Conservation (phyloP, 1,140 invertebrate genomes). For the Bombus balteatus region DNA sequence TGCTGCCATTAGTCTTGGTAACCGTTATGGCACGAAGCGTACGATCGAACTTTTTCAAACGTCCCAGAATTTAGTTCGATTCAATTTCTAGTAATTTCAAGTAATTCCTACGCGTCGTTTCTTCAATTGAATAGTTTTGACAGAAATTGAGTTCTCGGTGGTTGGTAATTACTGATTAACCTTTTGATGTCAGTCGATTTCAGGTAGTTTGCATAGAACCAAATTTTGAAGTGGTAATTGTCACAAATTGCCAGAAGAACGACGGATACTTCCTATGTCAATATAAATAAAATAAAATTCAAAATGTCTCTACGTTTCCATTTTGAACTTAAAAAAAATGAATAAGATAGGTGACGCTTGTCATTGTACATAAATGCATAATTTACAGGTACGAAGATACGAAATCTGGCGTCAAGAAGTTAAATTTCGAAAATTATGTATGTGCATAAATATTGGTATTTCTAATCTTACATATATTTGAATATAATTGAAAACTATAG, state of each 20-base stretch:
- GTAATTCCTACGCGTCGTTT: neutral
- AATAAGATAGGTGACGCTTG: neutral
- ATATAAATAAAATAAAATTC: neutral
- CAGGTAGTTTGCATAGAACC: neutral
- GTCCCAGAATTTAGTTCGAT: neutral
- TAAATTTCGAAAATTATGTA: too few species aligned
- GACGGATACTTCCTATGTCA: neutral
- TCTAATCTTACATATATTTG: too few species aligned
- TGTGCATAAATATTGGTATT: too few species aligned
- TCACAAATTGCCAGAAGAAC: neutral
- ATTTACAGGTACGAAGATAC: neutral
- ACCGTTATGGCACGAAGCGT: neutral
- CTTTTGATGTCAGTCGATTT: neutral
- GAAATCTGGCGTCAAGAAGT: too few species aligned
- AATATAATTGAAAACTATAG: too few species aligned
- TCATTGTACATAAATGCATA: neutral
- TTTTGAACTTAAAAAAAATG: neutral
- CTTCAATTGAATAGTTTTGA: too few species aligned
- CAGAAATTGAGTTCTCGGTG: neutral
- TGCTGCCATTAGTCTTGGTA: neutral
- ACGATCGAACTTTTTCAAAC: neutral
- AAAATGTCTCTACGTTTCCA: neutral
- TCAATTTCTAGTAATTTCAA: neutral
- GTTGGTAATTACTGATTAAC: neutral
- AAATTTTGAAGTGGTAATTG: neutral